These are phyloP conservation scores for Timema podura DNA, from an alignment of 2,888 invertebrate genomes.

Conservation along the genomic window DNA sequence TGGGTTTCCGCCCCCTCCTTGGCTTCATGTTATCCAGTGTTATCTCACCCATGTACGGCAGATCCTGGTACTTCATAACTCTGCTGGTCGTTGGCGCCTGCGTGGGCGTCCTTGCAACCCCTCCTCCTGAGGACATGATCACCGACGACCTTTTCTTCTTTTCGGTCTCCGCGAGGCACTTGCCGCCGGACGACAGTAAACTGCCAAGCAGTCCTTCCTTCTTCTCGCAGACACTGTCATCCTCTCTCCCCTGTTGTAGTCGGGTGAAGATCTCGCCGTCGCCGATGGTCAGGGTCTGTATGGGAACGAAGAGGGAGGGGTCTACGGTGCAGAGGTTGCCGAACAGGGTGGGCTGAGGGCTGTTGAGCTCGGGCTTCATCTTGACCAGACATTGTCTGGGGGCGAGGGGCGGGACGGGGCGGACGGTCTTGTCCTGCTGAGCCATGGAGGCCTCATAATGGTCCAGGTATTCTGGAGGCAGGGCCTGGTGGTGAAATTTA, in stretches of 20 bases:
- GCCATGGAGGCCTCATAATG: conserved; percentile 66
- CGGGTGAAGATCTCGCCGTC: conserved; percentile 18
- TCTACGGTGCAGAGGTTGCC: conserved; percentile 12
- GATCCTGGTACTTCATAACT: conserved; percentile 71
- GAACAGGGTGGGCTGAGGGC: neutral
- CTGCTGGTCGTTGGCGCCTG: conserved; percentile 33
- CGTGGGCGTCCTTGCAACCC: conserved; percentile 36
- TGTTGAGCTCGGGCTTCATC: conserved; percentile 1
- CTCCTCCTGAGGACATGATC: conserved; percentile 21
- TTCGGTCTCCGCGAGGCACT: conserved; percentile 2
- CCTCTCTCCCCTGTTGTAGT: conserved; percentile 12
- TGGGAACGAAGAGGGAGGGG: conserved; percentile 15
- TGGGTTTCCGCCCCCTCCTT: conserved; percentile 80
- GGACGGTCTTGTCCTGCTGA: conserved; percentile 29
- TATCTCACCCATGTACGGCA: conserved; percentile 92
- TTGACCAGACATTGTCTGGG: neutral
- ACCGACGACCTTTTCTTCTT: conserved; percentile 27
- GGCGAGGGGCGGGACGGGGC: neutral
- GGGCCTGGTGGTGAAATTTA: conserved; percentile 75
- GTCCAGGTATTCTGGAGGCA: conserved; percentile 73
- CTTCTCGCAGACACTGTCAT: conserved; percentile 10
- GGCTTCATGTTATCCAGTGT: conserved; percentile 85
- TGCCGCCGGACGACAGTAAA: conserved; percentile 21
- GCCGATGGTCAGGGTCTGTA: conserved; percentile 10
- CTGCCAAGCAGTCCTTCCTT: conserved; percentile 24